These are phyloP conservation scores for Netelia fuscicornis DNA, from an alignment of 2,888 invertebrate species.

Conservation along the genomic window DNA sequence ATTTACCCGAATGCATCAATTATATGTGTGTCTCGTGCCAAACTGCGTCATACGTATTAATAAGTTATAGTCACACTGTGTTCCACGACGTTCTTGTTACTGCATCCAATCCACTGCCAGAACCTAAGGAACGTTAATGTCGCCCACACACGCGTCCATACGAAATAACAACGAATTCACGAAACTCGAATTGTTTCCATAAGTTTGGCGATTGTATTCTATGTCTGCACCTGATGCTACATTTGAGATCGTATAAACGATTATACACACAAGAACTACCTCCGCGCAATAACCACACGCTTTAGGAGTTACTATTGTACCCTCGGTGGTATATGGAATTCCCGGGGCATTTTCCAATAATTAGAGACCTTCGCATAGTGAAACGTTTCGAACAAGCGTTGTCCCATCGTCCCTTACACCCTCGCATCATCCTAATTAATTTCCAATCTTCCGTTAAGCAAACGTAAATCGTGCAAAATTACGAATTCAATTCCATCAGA, in stretches of 20 bases:
- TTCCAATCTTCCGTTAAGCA: constrained; percentile 25
- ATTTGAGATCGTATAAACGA: constrained; percentile 4
- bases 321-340: constrained; percentile 34
- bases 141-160: constrained; percentile 14
- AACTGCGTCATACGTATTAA: constrained; percentile 15
- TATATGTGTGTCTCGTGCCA: constrained; percentile 37
- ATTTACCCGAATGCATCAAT: constrained; percentile 39
- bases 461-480: constrained; percentile 36
- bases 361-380: constrained; percentile 24
- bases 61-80: constrained; percentile 2
- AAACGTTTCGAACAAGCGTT: constrained; percentile 39
- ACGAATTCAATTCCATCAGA: constrained; percentile 41
- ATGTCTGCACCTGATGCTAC: constrained; percentile 58
- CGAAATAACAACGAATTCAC: constrained; percentile 33
- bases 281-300: neutral
- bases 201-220: constrained; percentile 52
- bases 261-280: neutral
- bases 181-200: constrained; percentile 49
- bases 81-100: constrained; percentile 1
- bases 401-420: no score
- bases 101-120: neutral
- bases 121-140: constrained; percentile 30
- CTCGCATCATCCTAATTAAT: constrained; percentile 27
- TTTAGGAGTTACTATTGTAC: constrained; percentile 18
- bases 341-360: constrained; percentile 43